phyloP scores from a whole-genome alignment of 2,113 vertebrate species.

The Lethenteron reissneri region DNA sequence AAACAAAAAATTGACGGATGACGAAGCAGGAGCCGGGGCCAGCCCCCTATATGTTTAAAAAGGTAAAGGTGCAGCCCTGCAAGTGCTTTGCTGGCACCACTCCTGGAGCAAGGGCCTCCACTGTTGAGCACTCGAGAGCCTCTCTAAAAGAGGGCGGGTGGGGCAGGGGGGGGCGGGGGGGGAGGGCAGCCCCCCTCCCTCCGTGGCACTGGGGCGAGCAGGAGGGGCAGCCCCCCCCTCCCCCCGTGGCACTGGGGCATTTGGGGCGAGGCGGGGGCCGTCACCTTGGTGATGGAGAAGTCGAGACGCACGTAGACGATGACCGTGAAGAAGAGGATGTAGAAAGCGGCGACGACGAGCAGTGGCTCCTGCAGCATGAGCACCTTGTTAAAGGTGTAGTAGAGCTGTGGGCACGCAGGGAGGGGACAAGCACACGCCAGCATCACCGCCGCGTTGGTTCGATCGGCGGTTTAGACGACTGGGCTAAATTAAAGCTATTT shows the following conservation, averaged over 20 bases:
- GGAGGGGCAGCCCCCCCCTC: neutral
- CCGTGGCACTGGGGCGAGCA: neutral
- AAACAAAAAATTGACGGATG: no score
- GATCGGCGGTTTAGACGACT: no score
- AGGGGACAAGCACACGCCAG: neutral
- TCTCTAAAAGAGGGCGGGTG: no score
- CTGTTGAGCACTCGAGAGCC: no score
- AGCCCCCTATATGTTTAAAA: no score
- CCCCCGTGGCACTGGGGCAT: neutral
- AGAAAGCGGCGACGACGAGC: constrained; percentile 79
- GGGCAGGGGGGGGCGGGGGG: neutral
- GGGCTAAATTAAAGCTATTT: no score
- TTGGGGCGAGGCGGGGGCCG: neutral
- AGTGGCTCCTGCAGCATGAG: constrained; percentile 94
- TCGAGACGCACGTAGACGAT: constrained; percentile 84
- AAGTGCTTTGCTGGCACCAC: no score
- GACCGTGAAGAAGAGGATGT: constrained; percentile 89
- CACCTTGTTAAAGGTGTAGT: constrained; percentile 88
- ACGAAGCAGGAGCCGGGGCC: no score
- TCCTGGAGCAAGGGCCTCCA: no score
- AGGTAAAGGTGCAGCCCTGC: no score
- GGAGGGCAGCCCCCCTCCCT: no score
- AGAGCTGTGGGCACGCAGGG: constrained; percentile 30
- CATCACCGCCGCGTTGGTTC: no score
- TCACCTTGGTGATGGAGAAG: constrained; percentile 95